Evolutionary conservation across 2,797 vertebrate genomes (phyloP).

Genomic region (Gila robusta): DNA sequence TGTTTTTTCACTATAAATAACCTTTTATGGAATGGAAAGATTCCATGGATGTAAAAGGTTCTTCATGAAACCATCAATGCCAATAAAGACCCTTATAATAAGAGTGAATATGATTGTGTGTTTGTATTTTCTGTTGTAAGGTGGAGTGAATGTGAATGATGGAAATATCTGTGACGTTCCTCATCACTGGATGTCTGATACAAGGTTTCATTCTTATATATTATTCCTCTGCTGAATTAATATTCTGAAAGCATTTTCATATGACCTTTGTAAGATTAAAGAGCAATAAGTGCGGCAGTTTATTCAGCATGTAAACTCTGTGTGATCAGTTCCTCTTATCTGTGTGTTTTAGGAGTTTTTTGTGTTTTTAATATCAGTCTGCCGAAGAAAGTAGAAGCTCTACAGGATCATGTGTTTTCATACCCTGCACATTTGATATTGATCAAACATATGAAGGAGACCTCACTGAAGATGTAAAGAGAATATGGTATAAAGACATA

Average conservation of each 20-base stretch:
- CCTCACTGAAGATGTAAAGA: neutral
- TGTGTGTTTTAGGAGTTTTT: constrained; percentile 38
- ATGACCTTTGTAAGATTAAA: neutral
- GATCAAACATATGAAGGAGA: accelerated
- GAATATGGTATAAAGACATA: neutral
- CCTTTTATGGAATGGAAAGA: neutral
- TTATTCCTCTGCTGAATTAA: neutral
- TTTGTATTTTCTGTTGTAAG: neutral
- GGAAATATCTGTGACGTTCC: neutral
- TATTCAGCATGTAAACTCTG: neutral
- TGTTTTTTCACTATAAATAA: neutral
- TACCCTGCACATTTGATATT: constrained; percentile 47
- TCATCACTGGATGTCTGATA: constrained; percentile 26
- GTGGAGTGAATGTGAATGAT: neutral
- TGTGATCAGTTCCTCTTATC: neutral
- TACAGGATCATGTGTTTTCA: constrained; percentile 48
- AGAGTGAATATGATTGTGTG: neutral
- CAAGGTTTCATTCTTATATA: neutral
- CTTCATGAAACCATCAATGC: neutral
- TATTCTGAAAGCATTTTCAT: neutral
- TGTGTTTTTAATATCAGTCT: constrained; percentile 2
- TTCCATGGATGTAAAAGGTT: neutral
- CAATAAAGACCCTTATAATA: neutral
- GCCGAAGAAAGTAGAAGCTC: neutral
- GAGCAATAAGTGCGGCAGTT: neutral